phyloP scores from a whole-genome alignment of 2,113 vertebrate genomes.

The Serinus canaria region DNA sequence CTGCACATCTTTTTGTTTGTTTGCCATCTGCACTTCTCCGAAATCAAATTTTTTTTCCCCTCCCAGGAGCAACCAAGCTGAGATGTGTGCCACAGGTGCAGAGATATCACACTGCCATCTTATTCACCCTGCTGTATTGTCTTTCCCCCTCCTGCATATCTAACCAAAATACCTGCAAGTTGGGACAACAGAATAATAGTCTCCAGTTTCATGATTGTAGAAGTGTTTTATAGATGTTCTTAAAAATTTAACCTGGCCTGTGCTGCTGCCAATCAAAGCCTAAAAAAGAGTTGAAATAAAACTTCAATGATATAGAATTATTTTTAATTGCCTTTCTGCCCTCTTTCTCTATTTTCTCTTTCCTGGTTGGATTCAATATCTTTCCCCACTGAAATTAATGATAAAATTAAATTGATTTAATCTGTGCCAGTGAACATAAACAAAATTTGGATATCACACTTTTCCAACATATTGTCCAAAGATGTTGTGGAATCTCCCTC shows the following conservation, averaged over 20 bases:
- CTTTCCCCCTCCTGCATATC: not conserved
- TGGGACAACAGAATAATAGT: not conserved
- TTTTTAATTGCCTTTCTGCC: accelerated
- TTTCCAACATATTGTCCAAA: not conserved
- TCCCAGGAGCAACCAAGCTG: not conserved
- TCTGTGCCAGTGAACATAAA: not conserved
- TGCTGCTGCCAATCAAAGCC: not conserved
- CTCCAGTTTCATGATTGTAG: not conserved
- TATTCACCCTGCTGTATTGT: not conserved
- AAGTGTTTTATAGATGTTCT: accelerated
- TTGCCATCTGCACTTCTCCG: not conserved
- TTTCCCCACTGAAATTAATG: not conserved
- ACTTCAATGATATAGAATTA: not conserved
- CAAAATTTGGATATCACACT: not conserved
- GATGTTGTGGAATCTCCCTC: too few relatives aligned
- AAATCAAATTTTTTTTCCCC: not conserved
- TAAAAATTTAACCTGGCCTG: not conserved
- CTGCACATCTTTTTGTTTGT: not conserved
- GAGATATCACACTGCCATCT: not conserved
- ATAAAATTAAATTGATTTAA: not conserved
- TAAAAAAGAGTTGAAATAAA: not conserved
- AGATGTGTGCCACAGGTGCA: not conserved
- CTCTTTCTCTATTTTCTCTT: not conserved
- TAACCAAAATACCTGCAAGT: not conserved
- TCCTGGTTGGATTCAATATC: not conserved